Percentiles rank a stretch among this genome's conserved stretches.
Evolutionary conservation across 2,113 vertebrate species (phyloP).

Genomic region (Leucopsar rothschildi): DNA sequence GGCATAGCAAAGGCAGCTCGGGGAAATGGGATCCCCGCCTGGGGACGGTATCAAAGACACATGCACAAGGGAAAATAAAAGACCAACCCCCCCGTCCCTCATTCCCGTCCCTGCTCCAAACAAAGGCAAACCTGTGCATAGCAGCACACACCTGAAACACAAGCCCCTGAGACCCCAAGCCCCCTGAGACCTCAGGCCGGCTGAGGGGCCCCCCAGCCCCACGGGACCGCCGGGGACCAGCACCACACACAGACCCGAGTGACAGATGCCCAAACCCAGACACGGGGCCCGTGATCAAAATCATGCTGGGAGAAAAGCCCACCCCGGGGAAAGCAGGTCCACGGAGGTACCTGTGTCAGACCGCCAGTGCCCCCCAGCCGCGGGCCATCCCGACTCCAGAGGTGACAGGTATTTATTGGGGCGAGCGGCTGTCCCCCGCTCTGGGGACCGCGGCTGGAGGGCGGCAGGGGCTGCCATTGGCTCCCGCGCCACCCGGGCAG

Average conservation of each 20-base stretch:
- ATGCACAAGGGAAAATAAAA: conserved; percentile 13
- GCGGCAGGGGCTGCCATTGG: conserved; percentile 2
- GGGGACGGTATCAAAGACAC: background rate
- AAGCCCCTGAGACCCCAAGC: background rate
- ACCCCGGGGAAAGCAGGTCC: background rate
- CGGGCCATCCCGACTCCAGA: background rate
- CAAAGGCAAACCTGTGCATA: conserved; percentile 37
- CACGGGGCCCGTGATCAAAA: background rate
- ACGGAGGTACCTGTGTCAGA: background rate
- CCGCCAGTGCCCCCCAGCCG: background rate
- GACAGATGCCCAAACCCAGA: background rate
- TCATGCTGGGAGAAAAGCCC: background rate
- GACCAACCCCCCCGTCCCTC: background rate
- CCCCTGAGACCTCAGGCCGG: background rate
- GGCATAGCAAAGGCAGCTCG: background rate
- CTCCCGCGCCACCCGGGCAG: background rate
- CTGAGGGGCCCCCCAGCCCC: background rate
- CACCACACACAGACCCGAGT: background rate
- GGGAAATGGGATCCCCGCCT: conserved; percentile 45
- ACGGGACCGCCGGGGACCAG: background rate
- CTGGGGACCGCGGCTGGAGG: background rate
- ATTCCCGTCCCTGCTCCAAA: background rate
- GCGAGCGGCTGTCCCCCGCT: background rate
- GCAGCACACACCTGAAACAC: background rate
- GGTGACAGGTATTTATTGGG: conserved; percentile 11